Conservation (phyloP, 2,888 invertebrate genomes). For the Plusia festucae region DNA sequence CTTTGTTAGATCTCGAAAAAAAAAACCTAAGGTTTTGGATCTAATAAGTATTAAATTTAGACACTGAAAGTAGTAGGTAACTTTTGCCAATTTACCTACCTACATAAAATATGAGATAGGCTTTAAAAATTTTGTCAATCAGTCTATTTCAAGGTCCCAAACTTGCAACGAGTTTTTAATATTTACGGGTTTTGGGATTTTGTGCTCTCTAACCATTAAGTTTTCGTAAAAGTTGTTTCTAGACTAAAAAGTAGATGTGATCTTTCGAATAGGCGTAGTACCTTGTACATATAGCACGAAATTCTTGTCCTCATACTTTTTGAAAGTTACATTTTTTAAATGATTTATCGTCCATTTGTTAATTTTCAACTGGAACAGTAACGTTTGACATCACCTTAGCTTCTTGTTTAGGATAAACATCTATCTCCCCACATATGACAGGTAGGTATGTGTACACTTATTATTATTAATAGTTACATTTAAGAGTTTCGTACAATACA, state of each 20-base stretch:
- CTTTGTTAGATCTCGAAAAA: conserved; percentile 35
- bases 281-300: conserved; percentile 26
- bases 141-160: conserved; percentile 4
- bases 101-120: not conserved
- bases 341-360: conserved; percentile 73
- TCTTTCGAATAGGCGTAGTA: conserved; percentile 27
- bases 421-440: conserved; percentile 19
- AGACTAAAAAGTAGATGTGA: conserved; percentile 20
- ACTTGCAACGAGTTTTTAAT: not conserved
- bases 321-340: conserved; percentile 78
- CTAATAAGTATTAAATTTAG: conserved; percentile 13
- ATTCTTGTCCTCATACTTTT: conserved; percentile 71
- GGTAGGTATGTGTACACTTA: conserved; percentile 21
- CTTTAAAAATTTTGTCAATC: not conserved
- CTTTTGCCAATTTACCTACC: not conserved
- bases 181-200: conserved; percentile 22
- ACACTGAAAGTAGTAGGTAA: conserved; percentile 5
- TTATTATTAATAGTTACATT: conserved; percentile 19
- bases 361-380: conserved; percentile 57
- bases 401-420: conserved; percentile 42
- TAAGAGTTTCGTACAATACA: conserved; percentile 23
- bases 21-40: not conserved
- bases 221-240: not conserved
- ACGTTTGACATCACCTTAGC: conserved; percentile 66
- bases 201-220: not conserved